Evolutionary conservation across 2,797 vertebrate genomes (phyloP), one percentile per base, ranked within the genome.

Genomic region (Scleropages formosus): DNA sequence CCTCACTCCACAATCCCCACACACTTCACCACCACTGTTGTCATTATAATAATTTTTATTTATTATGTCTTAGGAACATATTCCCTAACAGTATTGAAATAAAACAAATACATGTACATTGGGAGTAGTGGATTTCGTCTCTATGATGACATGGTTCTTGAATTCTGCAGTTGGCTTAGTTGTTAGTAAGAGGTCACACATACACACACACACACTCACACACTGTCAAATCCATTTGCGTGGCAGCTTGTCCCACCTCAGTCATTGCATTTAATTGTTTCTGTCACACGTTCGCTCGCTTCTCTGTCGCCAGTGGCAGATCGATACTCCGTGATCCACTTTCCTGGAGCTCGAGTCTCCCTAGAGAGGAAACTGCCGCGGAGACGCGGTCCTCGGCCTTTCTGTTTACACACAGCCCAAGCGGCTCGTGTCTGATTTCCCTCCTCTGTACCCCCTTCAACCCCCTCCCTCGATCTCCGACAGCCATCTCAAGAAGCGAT

Each of bases 361-460:
- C n/a, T 10, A 46, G 44, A 67, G 64, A 67, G 65, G n/a, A 20
- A n/a, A n/a, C n/a, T n/a, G n/a, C n/a, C n/a, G 8, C 9, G 7
- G 49, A 51, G 49, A 7, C 9, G 9, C 9, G 9, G 49, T 7
- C 49, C 7, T 7, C 6, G 24, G 24, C 18, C 47, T 18, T 51
- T 51, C 11, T 27, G 18, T 20, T 9, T 20, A 22, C 67, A 53
- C 56, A 16, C 26, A 47, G 22, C 53, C 49, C 13, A 26, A 53
- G 24, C 24, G 13, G 12, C 67, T 53, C 70, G 22, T 27, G n/a
- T 26, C 20, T 67, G 22, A 26, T 64, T n/a, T 46, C 65, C 72
- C 67, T 73, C 27, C 44, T 16, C 20, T 47, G 9, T 75, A 63
- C 79, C 77, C 63, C 16, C 76, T 70, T 61, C 67, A 51, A 65